Evolutionary conservation across 2,888 invertebrate species (phyloP), one percentile per base, ranked within the genome.

Genomic region (Vesta saturnalis): DNA sequence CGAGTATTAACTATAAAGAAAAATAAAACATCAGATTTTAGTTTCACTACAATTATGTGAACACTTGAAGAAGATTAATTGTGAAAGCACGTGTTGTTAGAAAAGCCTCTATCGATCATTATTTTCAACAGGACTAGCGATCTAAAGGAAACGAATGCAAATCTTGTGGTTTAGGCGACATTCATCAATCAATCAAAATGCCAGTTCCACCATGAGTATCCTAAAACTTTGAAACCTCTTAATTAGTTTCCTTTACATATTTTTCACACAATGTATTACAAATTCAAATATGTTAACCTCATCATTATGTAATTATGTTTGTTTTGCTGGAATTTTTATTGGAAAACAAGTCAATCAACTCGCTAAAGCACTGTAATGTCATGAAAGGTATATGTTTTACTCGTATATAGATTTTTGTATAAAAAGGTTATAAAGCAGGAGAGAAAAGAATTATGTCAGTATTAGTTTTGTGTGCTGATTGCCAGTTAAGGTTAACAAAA

Each of bases 131-230:
- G 39, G 19, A 39, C 52, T 54, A 49, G n/a, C 22, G n/a, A 49
- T 49, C 60, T 23, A 47, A 21, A n/a, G 60, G 49, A 60, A 60
- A 61, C 61, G 61, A 61, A 61, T 61, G 61, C 61, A 61, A 61
- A 61, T 61, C 54, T 54, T 19, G 61, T 16, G 61, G 61, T 54
- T 61, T 61, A 61, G 21, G 49, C 52, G 55, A 55, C 61, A 55
- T 18, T 55, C 52, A 61, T 61, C 61, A 21, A 61, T 61, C 61
- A 61, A 52, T 54, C 61, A 52, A 54, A 35, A 12, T n/a, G 60
- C 49, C 52, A 23, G 14, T 21, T 19, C 46, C 23, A 21, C 52
- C 52, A 54, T n/a, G n/a, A n/a, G n/a, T n/a, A n/a, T n/a, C n/a
- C 61, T 12, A n/a, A 39, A 54, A 55, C 61, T 61, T 49, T 30